phyloP scores from a whole-genome alignment of 2,888 invertebrate genomes.

The Tachina lurida region DNA sequence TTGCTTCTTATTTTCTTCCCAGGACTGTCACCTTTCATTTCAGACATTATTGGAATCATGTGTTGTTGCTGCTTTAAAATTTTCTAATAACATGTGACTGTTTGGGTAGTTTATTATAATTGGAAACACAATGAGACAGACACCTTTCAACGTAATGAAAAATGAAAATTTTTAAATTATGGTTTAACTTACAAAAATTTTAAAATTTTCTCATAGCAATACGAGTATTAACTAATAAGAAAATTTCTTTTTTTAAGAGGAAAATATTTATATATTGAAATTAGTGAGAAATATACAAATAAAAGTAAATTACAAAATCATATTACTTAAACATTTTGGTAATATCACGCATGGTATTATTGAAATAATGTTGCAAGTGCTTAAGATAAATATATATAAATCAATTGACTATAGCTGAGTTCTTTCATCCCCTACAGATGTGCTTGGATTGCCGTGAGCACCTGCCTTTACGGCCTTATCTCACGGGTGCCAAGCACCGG shows the following conservation, averaged over 20 bases:
- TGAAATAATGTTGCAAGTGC: no score
- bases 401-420: no score
- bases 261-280: neutral
- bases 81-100: conserved; percentile 54
- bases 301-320: neutral
- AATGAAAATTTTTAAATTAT: conserved; percentile 20
- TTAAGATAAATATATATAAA: no score
- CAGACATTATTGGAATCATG: neutral
- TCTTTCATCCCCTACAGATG: no score
- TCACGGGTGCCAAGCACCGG: no score
- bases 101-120: conserved; percentile 55
- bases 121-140: conserved; percentile 49
- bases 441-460: no score
- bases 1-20: conserved; percentile 74
- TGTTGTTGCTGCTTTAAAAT: neutral
- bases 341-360: no score
- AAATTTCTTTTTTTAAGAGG: neutral
- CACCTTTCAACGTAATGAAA: conserved; percentile 36
- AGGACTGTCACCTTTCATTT: conserved; percentile 80
- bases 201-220: conserved; percentile 44
- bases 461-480: no score
- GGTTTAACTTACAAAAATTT: neutral
- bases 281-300: neutral
- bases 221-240: conserved; percentile 17
- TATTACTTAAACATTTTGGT: no score